phyloP scores from a whole-genome alignment of 1,140 invertebrate genomes.

The Tetramorium alpestre region DNA sequence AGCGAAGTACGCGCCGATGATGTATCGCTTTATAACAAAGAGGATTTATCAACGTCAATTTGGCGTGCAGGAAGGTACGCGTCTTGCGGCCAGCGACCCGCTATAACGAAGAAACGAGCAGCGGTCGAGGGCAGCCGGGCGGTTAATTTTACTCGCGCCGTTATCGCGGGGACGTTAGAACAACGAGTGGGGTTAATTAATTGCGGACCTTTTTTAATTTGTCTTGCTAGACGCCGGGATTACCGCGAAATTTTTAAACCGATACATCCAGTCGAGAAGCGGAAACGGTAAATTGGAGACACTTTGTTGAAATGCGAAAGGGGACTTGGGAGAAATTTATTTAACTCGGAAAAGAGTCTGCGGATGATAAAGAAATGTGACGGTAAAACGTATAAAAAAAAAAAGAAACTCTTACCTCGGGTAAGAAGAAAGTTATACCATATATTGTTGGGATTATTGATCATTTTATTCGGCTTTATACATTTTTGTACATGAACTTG shows the following conservation, averaged over 20 bases:
- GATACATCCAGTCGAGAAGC: slow-evolving; percentile 33
- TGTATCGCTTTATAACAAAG: slow-evolving; percentile 74
- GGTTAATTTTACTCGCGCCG: slow-evolving; percentile 59
- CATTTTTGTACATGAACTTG: not conserved
- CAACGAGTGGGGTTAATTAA: slow-evolving; percentile 65
- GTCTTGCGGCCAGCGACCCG: slow-evolving; percentile 40
- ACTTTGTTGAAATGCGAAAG: slow-evolving; percentile 38
- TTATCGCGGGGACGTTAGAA: slow-evolving; percentile 61
- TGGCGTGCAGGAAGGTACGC: slow-evolving; percentile 53
- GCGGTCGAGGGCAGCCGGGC: slow-evolving; percentile 8
- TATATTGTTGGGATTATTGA: not conserved
- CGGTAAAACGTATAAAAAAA: not conserved
- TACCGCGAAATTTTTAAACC: slow-evolving; percentile 45
- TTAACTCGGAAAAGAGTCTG: slow-evolving; percentile 13
- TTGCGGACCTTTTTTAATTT: slow-evolving; percentile 55
- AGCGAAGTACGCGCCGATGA: slow-evolving; percentile 62
- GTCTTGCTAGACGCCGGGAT: slow-evolving; percentile 34
- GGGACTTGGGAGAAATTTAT: slow-evolving; percentile 16
- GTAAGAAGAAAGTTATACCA: not conserved
- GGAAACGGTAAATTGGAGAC: slow-evolving; percentile 29
- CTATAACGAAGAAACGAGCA: slow-evolving; percentile 31
- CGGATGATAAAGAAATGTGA: slow-evolving; percentile 13
- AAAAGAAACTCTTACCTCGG: no score
- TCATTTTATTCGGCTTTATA: not conserved
- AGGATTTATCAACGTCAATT: slow-evolving; percentile 77